phyloP scores from a whole-genome alignment of 2,113 vertebrate species.

The Nyctibius bracteatus region DNA sequence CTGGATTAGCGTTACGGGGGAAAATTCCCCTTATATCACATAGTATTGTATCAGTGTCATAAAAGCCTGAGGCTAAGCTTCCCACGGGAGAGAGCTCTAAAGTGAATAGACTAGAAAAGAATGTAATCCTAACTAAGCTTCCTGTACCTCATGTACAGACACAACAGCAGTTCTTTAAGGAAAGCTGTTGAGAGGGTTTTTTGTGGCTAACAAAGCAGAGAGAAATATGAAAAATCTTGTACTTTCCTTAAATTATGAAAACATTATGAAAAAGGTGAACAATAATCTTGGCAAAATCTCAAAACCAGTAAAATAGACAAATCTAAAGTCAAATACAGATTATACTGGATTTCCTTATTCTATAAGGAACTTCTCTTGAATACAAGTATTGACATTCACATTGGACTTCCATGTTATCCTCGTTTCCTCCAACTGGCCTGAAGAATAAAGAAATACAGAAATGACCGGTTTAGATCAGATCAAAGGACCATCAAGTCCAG shows the following conservation, averaged over 20 bases:
- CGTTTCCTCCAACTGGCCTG: background rate
- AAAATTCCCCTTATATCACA: background rate
- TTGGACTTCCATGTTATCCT: background rate
- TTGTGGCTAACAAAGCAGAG: background rate
- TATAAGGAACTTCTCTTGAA: background rate
- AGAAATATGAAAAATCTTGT: background rate
- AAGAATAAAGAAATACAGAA: background rate
- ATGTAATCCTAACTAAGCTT: conserved; percentile 19
- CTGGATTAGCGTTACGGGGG: background rate
- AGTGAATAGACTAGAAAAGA: conserved; percentile 19
- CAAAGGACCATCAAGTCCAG: background rate
- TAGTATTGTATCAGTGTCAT: background rate
- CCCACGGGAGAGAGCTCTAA: conserved; percentile 10
- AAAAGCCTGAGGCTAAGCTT: conserved; percentile 21
- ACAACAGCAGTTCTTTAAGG: background rate
- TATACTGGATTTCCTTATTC: background rate
- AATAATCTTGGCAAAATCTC: background rate
- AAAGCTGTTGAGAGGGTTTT: background rate
- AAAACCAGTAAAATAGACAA: background rate
- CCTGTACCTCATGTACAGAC: background rate
- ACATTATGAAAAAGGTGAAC: fast-evolving
- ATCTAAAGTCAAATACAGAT: background rate
- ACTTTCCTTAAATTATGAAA: background rate
- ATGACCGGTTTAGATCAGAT: background rate
- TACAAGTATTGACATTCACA: background rate